Percentiles rank a stretch among this genome's conserved stretches.
These are phyloP conservation scores for Lophius americanus DNA, from an alignment of 2,797 vertebrate genomes.

Conservation along the genomic window DNA sequence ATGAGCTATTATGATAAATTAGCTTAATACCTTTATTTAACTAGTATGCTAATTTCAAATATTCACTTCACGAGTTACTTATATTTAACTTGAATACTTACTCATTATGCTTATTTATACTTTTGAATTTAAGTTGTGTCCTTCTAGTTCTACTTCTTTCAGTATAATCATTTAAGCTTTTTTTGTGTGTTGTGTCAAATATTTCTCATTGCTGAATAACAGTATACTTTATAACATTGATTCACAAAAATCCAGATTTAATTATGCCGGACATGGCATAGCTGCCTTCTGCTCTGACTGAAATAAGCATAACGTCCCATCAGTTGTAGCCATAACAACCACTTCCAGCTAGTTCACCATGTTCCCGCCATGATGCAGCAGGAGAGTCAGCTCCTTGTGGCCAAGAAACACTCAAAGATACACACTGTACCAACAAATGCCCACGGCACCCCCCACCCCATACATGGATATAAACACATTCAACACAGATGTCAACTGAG, in stretches of 20 bases:
- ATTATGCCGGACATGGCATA: conserved; percentile 15
- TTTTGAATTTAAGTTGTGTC: no score
- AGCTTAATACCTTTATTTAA: no score
- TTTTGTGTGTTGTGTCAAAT: neutral
- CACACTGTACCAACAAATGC: neutral
- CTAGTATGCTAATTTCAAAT: no score
- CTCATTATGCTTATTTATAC: no score
- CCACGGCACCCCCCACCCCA: no score
- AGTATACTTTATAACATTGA: neutral
- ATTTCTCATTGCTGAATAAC: conserved; percentile 1
- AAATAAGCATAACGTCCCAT: conserved; percentile 43
- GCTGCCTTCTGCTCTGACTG: conserved; percentile 36
- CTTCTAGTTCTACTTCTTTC: no score
- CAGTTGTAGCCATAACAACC: conserved; percentile 65
- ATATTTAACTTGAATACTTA: no score
- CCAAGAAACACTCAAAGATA: conserved; percentile 12
- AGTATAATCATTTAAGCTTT: neutral
- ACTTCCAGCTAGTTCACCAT: conserved; percentile 33
- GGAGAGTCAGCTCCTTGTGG: conserved; percentile 20
- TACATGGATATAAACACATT: no score
- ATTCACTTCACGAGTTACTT: no score
- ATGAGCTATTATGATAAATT: no score
- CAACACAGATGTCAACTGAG: no score
- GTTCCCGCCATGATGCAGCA: conserved; percentile 20
- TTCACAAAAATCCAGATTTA: neutral